Base-by-base conservation (phyloP, 1,140 invertebrate species). In the Macrobrachium nipponense region DNA sequence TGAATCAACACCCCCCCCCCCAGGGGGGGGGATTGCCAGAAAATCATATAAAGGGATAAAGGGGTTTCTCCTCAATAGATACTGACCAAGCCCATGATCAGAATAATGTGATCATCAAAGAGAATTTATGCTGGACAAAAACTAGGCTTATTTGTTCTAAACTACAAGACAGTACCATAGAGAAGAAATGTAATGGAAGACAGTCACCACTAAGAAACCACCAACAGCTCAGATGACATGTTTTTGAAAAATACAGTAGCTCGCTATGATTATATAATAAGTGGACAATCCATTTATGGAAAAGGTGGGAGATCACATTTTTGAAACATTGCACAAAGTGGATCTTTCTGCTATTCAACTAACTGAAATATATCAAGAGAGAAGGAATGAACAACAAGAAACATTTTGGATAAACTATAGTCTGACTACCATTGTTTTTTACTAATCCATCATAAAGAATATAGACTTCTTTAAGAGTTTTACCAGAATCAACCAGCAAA, bases 81-180 rank as follows among this genome's bases (percentile, higher is more conserved):
- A 72, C 11, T 72, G 68, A 72, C 68, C 68, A 8, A 72, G 68
- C 68, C 68, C 68, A 72, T 36, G 68, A 72, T n/a, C 68, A 72
- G 5, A 72, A 14, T 23, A 72, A 72, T 72, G 68, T 36, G 36
- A 20, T 72, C 14, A 72, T 72, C 68, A 72, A 72, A 72, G 68
- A 8, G 68, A n/a, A n/a, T n/a, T n/a, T n/a, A n/a, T n/a, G n/a
- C 68, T 72, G 68, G 68, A 72, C 68, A n/a, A 72, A 2, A 72
- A 72, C 4, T 2, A 72, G 8, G 68, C 68, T 36, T 23, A 72
- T 20, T 72, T 15, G 68, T 72, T 18, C n/a, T 36, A 72, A 72
- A 72, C 68, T 72, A 8, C 68, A 36, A 72, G 5, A 72, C 14
- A 18, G 3, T 23, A 72, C 36, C 68, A 36, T 36, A 36, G 68